Evolutionary conservation across 1,140 invertebrate species (phyloP).

Genomic region (Adelges cooleyi): DNA sequence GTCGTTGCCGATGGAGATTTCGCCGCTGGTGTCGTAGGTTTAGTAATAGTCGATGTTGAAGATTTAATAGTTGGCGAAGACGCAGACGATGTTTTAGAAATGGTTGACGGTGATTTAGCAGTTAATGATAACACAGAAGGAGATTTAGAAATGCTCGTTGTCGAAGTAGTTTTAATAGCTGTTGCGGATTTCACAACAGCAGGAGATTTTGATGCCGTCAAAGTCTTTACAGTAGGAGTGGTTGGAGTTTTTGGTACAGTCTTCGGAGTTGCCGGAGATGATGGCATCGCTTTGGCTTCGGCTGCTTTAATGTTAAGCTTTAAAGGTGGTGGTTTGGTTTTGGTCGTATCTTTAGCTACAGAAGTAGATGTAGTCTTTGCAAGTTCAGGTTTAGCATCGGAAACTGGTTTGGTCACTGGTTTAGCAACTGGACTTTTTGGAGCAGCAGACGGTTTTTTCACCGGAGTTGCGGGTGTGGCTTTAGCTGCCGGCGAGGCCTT

Average conservation of each 20-base stretch:
- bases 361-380: not conserved
- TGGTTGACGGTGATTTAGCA: not conserved
- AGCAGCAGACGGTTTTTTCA: not conserved
- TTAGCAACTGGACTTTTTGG: not conserved
- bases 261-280: not conserved
- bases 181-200: not conserved
- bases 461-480: not conserved
- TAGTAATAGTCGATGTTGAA: not conserved
- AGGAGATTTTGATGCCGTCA: not conserved
- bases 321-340: constrained; percentile 6
- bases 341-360: not conserved
- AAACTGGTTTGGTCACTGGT: not conserved
- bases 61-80: not conserved
- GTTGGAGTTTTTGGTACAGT: not conserved
- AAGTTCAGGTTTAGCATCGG: not conserved
- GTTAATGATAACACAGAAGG: not conserved
- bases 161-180: too few relatives aligned
- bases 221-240: not conserved
- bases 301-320: not conserved
- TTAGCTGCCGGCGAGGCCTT: not conserved
- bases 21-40: not conserved
- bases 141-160: not conserved
- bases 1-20: not conserved
- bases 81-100: not conserved
- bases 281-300: not conserved